Base-by-base conservation (phyloP, 2,888 invertebrate species). In the Dendrolimus pini region DNA sequence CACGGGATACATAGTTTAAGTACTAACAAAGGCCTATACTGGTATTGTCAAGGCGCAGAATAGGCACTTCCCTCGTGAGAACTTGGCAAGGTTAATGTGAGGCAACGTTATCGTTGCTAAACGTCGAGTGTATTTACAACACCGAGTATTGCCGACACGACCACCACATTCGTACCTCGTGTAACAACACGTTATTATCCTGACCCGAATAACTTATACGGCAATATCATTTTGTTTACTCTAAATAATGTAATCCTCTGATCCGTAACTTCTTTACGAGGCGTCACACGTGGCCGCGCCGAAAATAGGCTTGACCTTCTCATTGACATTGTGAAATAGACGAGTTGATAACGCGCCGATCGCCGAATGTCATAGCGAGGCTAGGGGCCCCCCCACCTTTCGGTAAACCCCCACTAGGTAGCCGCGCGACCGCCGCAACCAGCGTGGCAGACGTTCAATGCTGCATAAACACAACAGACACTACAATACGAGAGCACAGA, bases 301-400 rank as follows among this genome's bases (percentile, higher is more conserved):
- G 76, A 87, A 88, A 87, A 89, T 86, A 87, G 80, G 78, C 75
- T 82, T 85, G 89, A 88, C 90, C 90, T 90, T 90, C 89, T 90
- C 89, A 89, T 90, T 90, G 90, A 90, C 90, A 90, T 90, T 90
- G 90, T 90, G 89, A 87, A 90, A 90, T 89, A 89, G 85, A 84
- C 83, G 79, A 82, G 80, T 81, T 89, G 89, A 89, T 89, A 89
- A 89, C 85, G 77, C 80, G 74, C 75, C 81, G 87, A 89, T 82
- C 85, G 80, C 79, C 85, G 88, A 89, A 89, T 89, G 89, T 89
- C 89, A 89, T 73, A 73, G 71, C 89, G 85, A 88, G 87, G 87
- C 85, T 85, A 83, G 79, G 75, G 78, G 75, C 78, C 83, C 88
- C 88, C 83, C 80, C 74, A 81, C 72, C 69, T 65, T 62, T 61